phyloP scores from a whole-genome alignment of 2,797 vertebrate species.

The Peromyscus nudipes region DNA sequence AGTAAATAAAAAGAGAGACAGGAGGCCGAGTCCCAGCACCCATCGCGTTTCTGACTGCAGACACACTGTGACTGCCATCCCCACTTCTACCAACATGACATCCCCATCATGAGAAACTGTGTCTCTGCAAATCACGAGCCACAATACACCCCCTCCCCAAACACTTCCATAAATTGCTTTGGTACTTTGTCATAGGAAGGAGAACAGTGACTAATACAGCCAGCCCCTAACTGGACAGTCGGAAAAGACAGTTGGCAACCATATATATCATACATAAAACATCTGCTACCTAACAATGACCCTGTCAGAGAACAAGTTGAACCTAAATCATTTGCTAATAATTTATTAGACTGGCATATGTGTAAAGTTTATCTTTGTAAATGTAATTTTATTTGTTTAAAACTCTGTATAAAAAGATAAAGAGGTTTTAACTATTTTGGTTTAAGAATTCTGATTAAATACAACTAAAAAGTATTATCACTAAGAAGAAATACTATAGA shows the following conservation, averaged over 20 bases:
- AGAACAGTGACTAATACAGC: not conserved
- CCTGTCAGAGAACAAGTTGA: not conserved
- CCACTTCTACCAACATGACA: not conserved
- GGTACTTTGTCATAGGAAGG: not conserved
- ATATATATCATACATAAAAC: not conserved
- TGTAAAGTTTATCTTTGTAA: slow-evolving; percentile 24
- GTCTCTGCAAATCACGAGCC: not conserved
- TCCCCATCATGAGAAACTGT: not conserved
- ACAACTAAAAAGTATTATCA: not conserved
- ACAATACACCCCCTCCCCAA: not conserved
- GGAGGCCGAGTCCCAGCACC: not conserved
- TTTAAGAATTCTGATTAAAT: slow-evolving; percentile 35
- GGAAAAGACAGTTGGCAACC: not conserved
- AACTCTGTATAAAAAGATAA: slow-evolving; percentile 35
- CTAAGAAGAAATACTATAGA: not conserved
- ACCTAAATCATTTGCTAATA: not conserved
- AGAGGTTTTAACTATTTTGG: not conserved
- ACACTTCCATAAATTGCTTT: not conserved
- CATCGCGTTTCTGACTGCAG: not conserved
- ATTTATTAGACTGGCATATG: not conserved
- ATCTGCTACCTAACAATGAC: not conserved
- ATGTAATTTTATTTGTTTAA: slow-evolving; percentile 7
- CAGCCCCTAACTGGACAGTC: not conserved
- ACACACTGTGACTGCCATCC: not conserved
- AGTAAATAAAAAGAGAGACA: not conserved